phyloP scores from a whole-genome alignment of 2,888 invertebrate species.

The Leucozona laternaria region DNA sequence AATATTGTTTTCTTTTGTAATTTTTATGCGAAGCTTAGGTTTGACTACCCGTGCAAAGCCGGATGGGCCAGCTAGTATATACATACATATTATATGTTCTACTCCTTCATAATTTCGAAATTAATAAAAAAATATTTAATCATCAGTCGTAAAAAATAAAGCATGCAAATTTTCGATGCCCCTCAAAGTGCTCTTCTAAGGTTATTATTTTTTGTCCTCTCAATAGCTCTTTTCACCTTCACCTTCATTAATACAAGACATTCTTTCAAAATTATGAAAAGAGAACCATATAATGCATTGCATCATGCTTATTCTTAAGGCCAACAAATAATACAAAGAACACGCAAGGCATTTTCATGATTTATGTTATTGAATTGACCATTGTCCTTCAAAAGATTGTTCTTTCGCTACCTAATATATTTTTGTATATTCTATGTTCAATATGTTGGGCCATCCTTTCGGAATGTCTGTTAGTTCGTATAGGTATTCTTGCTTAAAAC shows the following conservation, averaged over 20 bases:
- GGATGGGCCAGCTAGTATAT: too few species aligned
- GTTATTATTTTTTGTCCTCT: too few species aligned
- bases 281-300: conserved; percentile 16
- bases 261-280: conserved; percentile 47
- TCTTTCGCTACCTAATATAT: conserved; percentile 11
- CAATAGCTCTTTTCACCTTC: not conserved
- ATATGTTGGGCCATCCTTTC: conserved; percentile 39
- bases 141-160: too few species aligned
- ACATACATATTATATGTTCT: too few species aligned
- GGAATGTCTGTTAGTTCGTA: conserved; percentile 11
- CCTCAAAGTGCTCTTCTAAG: too few species aligned
- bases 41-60: too few species aligned
- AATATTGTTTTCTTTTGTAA: too few species aligned
- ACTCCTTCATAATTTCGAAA: too few species aligned
- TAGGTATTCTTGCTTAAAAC: conserved; percentile 46
- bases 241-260: conserved; percentile 7
- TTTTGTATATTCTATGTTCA: conserved; percentile 47
- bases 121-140: too few species aligned
- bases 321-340: not conserved
- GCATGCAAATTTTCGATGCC: too few species aligned
- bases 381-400: conserved; percentile 76
- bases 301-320: not conserved
- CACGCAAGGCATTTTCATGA: conserved; percentile 77
- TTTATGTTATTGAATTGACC: conserved; percentile 84
- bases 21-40: too few species aligned